These are phyloP conservation scores for Pseudachorutes palmiensis DNA, from an alignment of 1,140 invertebrate species.

Conservation along the genomic window DNA sequence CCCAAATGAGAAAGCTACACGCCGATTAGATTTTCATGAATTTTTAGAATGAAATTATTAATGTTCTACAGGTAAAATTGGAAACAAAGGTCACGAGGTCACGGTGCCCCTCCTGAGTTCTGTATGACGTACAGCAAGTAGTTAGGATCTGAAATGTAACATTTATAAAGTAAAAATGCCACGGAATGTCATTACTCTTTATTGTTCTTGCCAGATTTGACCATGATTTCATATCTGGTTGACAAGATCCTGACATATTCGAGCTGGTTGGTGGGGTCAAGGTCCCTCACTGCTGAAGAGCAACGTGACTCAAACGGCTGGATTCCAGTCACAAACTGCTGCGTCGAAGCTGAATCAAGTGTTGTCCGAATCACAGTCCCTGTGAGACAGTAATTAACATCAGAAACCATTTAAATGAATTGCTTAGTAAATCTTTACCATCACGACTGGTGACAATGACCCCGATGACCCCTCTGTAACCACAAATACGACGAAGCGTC, in stretches of 20 bases:
- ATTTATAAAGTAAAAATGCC: background rate
- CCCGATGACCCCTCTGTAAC: conserved; percentile 92
- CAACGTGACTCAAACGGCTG: conserved; percentile 58
- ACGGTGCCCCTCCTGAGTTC: too few species aligned
- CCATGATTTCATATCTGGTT: conserved; percentile 95
- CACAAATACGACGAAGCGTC: conserved; percentile 90
- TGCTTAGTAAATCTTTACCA: conserved; percentile 57
- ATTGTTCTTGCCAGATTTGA: conserved; percentile 77
- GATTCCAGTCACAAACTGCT: conserved; percentile 86
- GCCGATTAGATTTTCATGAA: too few species aligned
- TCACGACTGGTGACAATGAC: conserved; percentile 92
- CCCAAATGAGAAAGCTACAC: too few species aligned
- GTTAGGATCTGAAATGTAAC: background rate
- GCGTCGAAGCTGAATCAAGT: conserved; percentile 88
- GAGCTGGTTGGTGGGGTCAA: conserved; percentile 93
- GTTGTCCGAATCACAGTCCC: conserved; percentile 88
- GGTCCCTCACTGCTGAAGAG: conserved; percentile 65
- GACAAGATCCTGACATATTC: conserved; percentile 89
- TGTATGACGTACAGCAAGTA: background rate
- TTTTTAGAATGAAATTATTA: too few species aligned
- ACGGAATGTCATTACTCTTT: too few species aligned
- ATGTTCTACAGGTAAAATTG: too few species aligned
- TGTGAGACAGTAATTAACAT: too few species aligned
- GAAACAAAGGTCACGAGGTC: too few species aligned
- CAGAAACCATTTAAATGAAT: too few species aligned